Percentiles rank a stretch among this genome's conserved stretches.
Conservation (phyloP, 2,797 vertebrate species). For the Eulemur mongoz region DNA sequence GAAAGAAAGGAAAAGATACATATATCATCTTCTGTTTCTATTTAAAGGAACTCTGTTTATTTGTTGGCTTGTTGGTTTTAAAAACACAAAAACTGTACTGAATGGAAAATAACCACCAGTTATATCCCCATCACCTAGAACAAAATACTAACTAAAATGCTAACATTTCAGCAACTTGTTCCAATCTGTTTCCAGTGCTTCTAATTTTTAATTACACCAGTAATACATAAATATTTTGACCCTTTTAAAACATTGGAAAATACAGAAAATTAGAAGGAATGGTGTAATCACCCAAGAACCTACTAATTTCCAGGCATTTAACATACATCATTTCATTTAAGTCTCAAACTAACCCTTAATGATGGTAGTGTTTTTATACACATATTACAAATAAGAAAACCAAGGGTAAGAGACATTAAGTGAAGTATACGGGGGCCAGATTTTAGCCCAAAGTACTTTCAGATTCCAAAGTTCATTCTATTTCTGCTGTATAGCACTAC, state of each 20-base stretch:
- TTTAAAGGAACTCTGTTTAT: neutral
- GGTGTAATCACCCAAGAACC: neutral
- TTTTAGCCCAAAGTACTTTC: neutral
- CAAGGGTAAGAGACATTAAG: neutral
- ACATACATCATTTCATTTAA: neutral
- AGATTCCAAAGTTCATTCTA: conserved; percentile 20
- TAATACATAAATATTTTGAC: neutral
- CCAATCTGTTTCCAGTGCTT: neutral
- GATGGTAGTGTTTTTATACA: neutral
- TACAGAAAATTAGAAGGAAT: neutral
- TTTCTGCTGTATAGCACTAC: neutral
- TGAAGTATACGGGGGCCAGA: neutral
- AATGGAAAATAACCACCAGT: neutral
- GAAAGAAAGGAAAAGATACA: too few relatives aligned
- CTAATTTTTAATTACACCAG: neutral
- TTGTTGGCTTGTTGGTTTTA: neutral
- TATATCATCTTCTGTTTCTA: neutral
- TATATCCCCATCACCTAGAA: neutral
- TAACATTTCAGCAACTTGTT: neutral
- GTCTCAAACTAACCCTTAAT: neutral
- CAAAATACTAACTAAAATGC: neutral
- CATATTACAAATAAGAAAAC: neutral
- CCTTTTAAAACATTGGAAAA: conserved; percentile 37
- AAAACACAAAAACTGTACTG: conserved; percentile 1
- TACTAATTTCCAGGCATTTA: neutral